Base-by-base conservation (phyloP, 2,113 vertebrate species). In the Bucco capensis region DNA sequence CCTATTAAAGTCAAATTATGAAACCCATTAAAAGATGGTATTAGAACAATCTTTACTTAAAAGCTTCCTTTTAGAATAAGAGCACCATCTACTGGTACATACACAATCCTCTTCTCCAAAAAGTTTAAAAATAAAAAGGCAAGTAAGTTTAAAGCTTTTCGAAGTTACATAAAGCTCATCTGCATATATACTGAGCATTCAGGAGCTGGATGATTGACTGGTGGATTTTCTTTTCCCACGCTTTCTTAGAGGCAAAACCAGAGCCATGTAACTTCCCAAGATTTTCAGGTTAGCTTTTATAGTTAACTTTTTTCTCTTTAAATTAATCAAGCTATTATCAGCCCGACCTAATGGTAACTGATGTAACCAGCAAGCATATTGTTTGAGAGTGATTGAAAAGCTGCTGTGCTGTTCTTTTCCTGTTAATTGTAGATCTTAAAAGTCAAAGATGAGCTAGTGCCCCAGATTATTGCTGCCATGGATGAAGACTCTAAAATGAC, bases 401-500 rank as follows among this genome's bases (percentile, higher is more conserved):
- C 14, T 50, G 21, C 21, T 37, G 12, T 47, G 62, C 33, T 49
- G 1, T 30, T 19, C 3, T 92, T 82, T 86, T 78, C 67, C 53
- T 83, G 14, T 60, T 71, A 46, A 27, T 51, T 83, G 22, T 88
- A 99, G 99, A 78, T 98, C 15, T 91, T 96, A 75, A 93, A 96
- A 19, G 56, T 98, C 51, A 97, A 98, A 91, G 97, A 97, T 11
- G 86, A 67, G 8, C 89, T 99, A 76, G 94, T 93, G 93, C 97
- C 98, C 7, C 95, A 88, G 10, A n/a, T 99, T 60, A 87, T 99
- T 60, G 97, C 98, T 0, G 96, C 97, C 9, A 83, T 99, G 96
- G 98, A 99, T 7, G 99, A 99, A 78, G 98, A 99, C 73, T 98
- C 98, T 8, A 97, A 98, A 95, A 98, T 96, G 78, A 92, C 97